Conservation (phyloP, 2,888 invertebrate genomes). For the Drosophila siamana region DNA sequence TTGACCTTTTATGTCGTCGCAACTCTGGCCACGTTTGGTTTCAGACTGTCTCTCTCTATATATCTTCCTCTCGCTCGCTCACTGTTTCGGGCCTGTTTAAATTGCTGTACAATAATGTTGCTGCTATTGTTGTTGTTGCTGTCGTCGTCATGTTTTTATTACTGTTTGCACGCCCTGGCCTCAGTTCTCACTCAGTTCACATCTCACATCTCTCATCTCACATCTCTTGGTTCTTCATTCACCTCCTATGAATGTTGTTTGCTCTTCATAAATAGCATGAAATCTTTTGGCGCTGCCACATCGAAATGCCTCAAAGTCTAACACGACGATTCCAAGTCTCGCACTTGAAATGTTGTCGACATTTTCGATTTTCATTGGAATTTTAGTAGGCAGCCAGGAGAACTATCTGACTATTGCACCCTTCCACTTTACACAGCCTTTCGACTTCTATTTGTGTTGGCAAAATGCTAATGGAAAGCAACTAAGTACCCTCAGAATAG, state of each 20-base stretch:
- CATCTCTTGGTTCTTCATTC: slow-evolving; percentile 17
- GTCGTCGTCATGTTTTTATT: slow-evolving; percentile 74
- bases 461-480: slow-evolving; percentile 44
- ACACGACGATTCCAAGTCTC: slow-evolving; percentile 72
- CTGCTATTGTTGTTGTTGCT: slow-evolving; percentile 35
- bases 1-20: slow-evolving; percentile 79
- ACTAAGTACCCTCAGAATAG: slow-evolving; percentile 1
- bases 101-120: slow-evolving; percentile 49
- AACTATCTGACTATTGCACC: slow-evolving; percentile 9
- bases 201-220: slow-evolving; percentile 7
- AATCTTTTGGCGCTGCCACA: slow-evolving; percentile 74
- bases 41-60: slow-evolving; percentile 43
- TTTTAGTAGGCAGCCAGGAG: slow-evolving; percentile 40
- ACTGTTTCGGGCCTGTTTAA: slow-evolving; percentile 54
- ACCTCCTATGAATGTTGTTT: slow-evolving; percentile 50
- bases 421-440: slow-evolving; percentile 46
- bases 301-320: slow-evolving; percentile 79
- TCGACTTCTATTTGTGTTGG: slow-evolving; percentile 52
- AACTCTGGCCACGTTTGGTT: slow-evolving; percentile 64
- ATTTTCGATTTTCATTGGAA: slow-evolving; percentile 77
- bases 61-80: slow-evolving; percentile 30
- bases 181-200: slow-evolving; percentile 35
- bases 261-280: slow-evolving; percentile 80
- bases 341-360: slow-evolving; percentile 55
- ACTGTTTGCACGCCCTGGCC: slow-evolving; percentile 76